Evolutionary conservation across 2,113 vertebrate genomes (phyloP).

Genomic region (Odontesthes bonariensis): DNA sequence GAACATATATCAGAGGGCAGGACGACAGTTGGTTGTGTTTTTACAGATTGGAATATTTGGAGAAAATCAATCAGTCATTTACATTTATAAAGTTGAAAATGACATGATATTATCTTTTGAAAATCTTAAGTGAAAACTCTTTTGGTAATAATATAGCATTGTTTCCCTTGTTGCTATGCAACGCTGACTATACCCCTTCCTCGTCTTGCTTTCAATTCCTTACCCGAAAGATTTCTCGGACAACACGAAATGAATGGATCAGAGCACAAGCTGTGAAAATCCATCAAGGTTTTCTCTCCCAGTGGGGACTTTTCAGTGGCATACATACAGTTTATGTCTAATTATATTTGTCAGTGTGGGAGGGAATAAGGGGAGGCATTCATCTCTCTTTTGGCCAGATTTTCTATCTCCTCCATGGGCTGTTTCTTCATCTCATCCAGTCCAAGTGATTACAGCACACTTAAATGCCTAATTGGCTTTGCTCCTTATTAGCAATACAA

Average conservation of each 20-base stretch:
- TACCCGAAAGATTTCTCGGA: constrained; percentile 49
- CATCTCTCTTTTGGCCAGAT: constrained; percentile 87
- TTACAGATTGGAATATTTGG: too few relatives aligned
- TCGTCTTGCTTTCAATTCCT: constrained; percentile 25
- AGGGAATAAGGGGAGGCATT: constrained; percentile 90
- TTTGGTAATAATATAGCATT: background rate
- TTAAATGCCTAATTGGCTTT: constrained; percentile 99
- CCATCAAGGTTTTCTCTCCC: constrained; percentile 86
- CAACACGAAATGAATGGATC: constrained; percentile 59
- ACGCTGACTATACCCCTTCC: constrained; percentile 69
- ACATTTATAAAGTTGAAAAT: background rate
- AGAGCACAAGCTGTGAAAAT: constrained; percentile 81
- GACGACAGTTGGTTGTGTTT: too few relatives aligned
- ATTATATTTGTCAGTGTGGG: constrained; percentile 97
- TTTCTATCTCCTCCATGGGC: constrained; percentile 83
- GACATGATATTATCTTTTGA: too few relatives aligned
- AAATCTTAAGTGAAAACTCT: too few relatives aligned
- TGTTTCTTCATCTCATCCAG: constrained; percentile 89
- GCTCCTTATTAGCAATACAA: constrained; percentile 99
- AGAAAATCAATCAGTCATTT: background rate
- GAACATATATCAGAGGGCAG: too few relatives aligned
- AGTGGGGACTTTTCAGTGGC: constrained; percentile 86
- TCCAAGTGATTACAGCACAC: constrained; percentile 98
- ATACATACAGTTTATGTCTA: constrained; percentile 92
- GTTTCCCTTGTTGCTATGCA: constrained; percentile 72